Evolutionary conservation across 2,797 vertebrate species (phyloP).

Genomic region (Sebastes aleutianus): DNA sequence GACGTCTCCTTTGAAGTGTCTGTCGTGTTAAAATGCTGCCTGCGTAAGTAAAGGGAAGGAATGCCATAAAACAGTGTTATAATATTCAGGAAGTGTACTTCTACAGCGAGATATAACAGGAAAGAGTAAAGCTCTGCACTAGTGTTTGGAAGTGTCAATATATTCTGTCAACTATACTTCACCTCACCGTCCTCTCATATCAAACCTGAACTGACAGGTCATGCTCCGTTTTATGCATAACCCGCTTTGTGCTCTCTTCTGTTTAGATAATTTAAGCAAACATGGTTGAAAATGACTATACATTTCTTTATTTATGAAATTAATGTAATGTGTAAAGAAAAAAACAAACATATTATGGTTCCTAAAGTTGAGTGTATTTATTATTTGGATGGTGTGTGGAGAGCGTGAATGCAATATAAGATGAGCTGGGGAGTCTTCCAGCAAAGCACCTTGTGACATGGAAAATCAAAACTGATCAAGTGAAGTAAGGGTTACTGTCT

Average conservation of each 20-base stretch:
- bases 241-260: constrained; percentile 46
- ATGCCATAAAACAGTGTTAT: constrained; percentile 60
- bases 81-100: constrained; percentile 52
- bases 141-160: constrained; percentile 42
- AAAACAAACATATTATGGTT: constrained; percentile 23
- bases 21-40: constrained; percentile 18
- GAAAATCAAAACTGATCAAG: constrained; percentile 32
- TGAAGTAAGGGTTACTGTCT: constrained; percentile 38
- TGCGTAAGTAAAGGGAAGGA: constrained; percentile 57
- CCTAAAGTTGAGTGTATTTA: constrained; percentile 77
- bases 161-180: constrained; percentile 25
- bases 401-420: constrained; percentile 62
- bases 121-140: constrained; percentile 36
- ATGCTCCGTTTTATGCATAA: constrained; percentile 39
- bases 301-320: constrained; percentile 77
- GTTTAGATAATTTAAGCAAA: constrained; percentile 62
- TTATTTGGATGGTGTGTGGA: constrained; percentile 72
- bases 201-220: constrained; percentile 56
- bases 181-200: constrained; percentile 45
- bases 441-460: constrained; percentile 64
- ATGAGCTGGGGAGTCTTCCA: constrained; percentile 41
- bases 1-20: constrained; percentile 3
- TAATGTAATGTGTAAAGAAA: constrained; percentile 54
- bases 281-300: constrained; percentile 60
- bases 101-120: not conserved